A percentile compares a stretch with the other conserved stretches of the same genome.
Evolutionary conservation across 2,888 invertebrate species (phyloP).

Genomic region (Lasioglossum vierecki): DNA sequence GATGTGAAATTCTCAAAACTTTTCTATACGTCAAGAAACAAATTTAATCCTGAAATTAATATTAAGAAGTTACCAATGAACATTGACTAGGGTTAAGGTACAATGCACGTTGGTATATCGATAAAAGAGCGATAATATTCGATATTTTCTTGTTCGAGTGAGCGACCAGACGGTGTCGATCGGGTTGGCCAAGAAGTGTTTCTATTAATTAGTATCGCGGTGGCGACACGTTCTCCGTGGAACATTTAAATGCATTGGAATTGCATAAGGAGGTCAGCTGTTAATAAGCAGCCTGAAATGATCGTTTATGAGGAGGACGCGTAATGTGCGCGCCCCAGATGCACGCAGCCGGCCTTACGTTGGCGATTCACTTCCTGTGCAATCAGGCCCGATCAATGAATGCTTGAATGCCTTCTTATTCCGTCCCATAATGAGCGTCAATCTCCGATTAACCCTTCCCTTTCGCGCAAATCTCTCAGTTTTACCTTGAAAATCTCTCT

Average conservation of each 20-base stretch:
- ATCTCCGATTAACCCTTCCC: slow-evolving; percentile 26
- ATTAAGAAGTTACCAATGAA: too few relatives aligned
- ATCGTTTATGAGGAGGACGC: slow-evolving; percentile 48
- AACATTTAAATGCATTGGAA: slow-evolving; percentile 4
- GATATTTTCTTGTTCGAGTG: neutral
- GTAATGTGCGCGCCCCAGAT: slow-evolving; percentile 66
- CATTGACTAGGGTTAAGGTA: neutral
- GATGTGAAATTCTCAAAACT: too few relatives aligned
- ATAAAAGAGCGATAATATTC: neutral
- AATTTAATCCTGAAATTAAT: too few relatives aligned
- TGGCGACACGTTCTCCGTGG: neutral
- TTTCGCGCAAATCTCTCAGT: neutral
- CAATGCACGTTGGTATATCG: neutral
- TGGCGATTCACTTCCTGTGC: slow-evolving; percentile 67
- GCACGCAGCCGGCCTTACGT: slow-evolving; percentile 48
- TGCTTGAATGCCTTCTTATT: slow-evolving; percentile 47
- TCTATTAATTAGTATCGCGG: neutral
- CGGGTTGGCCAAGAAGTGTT: neutral
- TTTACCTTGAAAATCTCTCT: neutral
- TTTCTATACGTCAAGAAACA: too few relatives aligned
- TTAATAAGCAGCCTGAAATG: slow-evolving; percentile 47
- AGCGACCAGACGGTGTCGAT: neutral
- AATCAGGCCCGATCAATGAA: slow-evolving; percentile 64
- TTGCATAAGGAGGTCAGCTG: slow-evolving; percentile 8
- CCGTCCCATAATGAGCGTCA: slow-evolving; percentile 34